Conservation (phyloP, 30 jellyfish, hydroid and myxozoan species). For the Aurelia aurita region DNA sequence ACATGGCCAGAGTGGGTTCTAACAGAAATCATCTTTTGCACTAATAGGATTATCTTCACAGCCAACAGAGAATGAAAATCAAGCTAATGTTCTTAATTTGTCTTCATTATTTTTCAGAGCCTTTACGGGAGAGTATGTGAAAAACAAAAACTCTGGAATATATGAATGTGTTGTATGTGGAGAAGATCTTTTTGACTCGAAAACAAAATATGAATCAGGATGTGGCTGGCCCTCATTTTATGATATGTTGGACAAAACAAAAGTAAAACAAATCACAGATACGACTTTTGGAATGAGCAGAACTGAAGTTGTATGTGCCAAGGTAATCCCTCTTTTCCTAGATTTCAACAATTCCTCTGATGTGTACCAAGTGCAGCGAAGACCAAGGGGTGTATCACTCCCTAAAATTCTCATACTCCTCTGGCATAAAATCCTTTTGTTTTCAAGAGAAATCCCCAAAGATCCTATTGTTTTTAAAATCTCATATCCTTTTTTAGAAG, state of each 20-base stretch:
- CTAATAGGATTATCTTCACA: no score
- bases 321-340: constrained; percentile 17
- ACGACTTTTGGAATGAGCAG: constrained; percentile 81
- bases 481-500: no score
- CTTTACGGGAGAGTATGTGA: constrained; percentile 89
- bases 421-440: no score
- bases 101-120: constrained; percentile 54
- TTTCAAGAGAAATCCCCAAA: no score
- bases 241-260: constrained; percentile 77
- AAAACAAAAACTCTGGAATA: constrained; percentile 78
- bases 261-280: constrained; percentile 75
- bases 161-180: constrained; percentile 97
- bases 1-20: no score
- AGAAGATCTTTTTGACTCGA: constrained; percentile 83
- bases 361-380: no score
- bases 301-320: constrained; percentile 93
- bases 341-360: not conserved
- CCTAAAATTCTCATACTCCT: no score
- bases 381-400: no score
- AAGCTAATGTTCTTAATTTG: not conserved
- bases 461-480: no score
- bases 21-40: no score
- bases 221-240: constrained; percentile 99
- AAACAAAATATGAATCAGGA: constrained; percentile 90
- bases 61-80: not conserved